phyloP scores from a whole-genome alignment of 2,113 vertebrate genomes.

The Pyrgilauda ruficollis region DNA sequence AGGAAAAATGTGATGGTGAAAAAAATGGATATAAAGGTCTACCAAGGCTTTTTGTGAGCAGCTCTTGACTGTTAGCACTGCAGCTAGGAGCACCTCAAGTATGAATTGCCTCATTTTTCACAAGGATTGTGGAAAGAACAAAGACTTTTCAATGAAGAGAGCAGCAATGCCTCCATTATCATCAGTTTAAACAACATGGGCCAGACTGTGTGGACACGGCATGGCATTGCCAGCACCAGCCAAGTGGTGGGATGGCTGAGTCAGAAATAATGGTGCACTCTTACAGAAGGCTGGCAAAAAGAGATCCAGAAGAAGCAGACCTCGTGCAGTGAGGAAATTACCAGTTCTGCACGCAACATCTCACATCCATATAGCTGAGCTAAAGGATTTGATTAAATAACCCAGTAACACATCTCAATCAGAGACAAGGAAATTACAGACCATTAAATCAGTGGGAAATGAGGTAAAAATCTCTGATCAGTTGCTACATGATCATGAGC shows the following conservation, averaged over 20 bases:
- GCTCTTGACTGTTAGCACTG: not conserved
- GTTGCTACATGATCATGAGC: not conserved
- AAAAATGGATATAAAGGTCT: not conserved
- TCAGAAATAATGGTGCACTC: not conserved
- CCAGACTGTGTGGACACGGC: not conserved
- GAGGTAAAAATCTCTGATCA: not conserved
- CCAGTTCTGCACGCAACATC: not conserved
- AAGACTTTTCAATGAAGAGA: not conserved
- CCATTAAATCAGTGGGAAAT: constrained; percentile 8
- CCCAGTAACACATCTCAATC: not conserved
- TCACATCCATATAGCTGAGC: not conserved
- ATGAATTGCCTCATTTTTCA: not conserved
- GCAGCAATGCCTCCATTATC: not conserved
- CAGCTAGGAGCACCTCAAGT: not conserved
- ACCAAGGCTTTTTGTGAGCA: not conserved
- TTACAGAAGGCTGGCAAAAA: not conserved
- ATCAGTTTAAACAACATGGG: not conserved
- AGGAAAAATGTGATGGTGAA: not conserved
- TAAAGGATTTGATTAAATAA: not conserved
- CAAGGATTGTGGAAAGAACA: not conserved
- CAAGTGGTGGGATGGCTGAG: not conserved
- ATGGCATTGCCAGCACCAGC: not conserved
- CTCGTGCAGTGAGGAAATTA: not conserved
- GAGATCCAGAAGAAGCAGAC: not conserved
- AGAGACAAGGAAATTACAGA: not conserved